Percentiles rank a stretch among this genome's conserved stretches.
These are phyloP conservation scores for Eurystomus gularis DNA, from an alignment of 2,113 vertebrate species.

Conservation along the genomic window DNA sequence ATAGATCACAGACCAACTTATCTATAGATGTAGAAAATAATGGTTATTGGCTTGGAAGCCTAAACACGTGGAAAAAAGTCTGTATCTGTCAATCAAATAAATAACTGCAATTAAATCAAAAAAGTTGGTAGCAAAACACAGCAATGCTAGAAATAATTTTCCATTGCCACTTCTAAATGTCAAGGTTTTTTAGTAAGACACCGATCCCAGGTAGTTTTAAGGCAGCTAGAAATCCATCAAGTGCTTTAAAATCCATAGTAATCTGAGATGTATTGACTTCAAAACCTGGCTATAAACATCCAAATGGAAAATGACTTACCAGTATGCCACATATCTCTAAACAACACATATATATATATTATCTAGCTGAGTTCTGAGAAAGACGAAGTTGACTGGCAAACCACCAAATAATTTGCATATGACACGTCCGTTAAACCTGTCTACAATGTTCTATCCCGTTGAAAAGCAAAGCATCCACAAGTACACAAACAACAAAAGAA, in stretches of 20 bases:
- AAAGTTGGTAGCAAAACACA: not conserved
- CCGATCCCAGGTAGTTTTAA: not conserved
- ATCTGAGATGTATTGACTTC: not conserved
- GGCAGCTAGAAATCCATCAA: not conserved
- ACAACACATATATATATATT: too few species aligned
- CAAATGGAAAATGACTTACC: not conserved
- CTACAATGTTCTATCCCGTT: not conserved
- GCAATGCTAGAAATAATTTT: not conserved
- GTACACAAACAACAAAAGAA: not conserved
- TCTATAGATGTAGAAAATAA: not conserved
- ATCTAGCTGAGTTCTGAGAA: not conserved
- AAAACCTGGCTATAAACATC: not conserved
- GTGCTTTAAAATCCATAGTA: not conserved
- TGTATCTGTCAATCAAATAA: not conserved
- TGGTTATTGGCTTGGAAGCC: not conserved
- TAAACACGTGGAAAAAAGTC: not conserved
- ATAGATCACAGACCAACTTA: not conserved
- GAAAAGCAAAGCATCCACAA: not conserved
- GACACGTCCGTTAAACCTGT: not conserved
- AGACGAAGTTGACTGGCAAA: not conserved
- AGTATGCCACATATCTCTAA: not conserved
- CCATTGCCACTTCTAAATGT: not conserved
- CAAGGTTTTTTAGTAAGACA: not conserved
- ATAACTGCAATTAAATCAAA: not conserved
- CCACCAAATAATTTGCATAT: not conserved